These are phyloP conservation scores for Pomacea canaliculata DNA, from an alignment of 2,888 invertebrate genomes.

Conservation along the genomic window DNA sequence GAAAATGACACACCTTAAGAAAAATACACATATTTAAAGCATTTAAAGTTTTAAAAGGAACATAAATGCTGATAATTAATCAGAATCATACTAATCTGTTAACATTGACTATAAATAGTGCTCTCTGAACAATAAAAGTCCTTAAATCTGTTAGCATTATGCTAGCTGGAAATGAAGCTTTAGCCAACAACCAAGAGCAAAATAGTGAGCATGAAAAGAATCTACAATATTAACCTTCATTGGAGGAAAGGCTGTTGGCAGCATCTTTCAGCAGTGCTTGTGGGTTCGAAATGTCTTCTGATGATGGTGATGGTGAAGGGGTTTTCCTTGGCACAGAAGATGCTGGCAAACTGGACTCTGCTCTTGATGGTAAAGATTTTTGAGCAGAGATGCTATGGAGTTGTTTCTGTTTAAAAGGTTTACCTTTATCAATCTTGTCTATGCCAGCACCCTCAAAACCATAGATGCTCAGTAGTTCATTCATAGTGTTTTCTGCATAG, in stretches of 20 bases:
- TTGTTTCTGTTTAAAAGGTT: neutral
- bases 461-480: constrained; percentile 82
- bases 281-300: neutral
- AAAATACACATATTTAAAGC: too few species aligned
- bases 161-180: too few species aligned
- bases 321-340: neutral
- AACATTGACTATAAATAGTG: too few species aligned
- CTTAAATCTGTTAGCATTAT: too few species aligned
- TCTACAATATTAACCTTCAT: constrained; percentile 6
- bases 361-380: neutral
- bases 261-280: constrained; percentile 7
- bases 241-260: constrained; percentile 3
- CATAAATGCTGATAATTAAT: too few species aligned
- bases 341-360: neutral
- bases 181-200: too few species aligned
- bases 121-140: too few species aligned
- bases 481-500: constrained; percentile 85
- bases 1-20: too few species aligned
- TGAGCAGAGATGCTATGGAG: constrained; percentile 4
- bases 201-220: too few species aligned
- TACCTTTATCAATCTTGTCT: neutral
- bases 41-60: too few species aligned
- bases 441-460: constrained; percentile 78
- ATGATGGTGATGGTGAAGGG: neutral
- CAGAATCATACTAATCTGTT: too few species aligned